Evolutionary conservation across 2,113 vertebrate genomes (phyloP), one percentile per base, ranked within the genome.

Genomic region (Labeo rohita): DNA sequence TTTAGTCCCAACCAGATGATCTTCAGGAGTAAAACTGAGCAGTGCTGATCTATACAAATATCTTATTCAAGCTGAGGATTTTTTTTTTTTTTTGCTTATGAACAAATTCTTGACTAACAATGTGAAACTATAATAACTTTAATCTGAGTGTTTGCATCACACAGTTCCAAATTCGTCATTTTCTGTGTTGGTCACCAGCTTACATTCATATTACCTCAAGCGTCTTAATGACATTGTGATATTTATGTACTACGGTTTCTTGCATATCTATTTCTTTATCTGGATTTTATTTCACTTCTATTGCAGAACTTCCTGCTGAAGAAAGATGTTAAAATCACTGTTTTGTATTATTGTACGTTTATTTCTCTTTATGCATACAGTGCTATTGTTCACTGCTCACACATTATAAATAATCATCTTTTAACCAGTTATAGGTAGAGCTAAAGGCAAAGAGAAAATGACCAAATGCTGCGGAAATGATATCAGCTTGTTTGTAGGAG

Each of bases 191-290:
- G 49, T 15, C 2, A 74, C 54, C 21, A 21, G 34, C 77, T 78
- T 83, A 74, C 39, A 34, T 23, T 47, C 43, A n/a, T 65, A 23
- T 70, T 74, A 83, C 47, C 79, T 75, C 66, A 75, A 49, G 61
- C 23, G 8, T 66, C 61, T 34, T 66, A 47, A 81, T 65, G n/a
- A 50, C 78, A 80, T 4, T 65, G 59, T 8, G 8, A n/a, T 13
- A 28, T 23, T 10, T 10, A n/a, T 43, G 50, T 79, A 79, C 9
- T 59, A 43, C 10, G 0, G 1, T 36, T 76, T 50, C 28, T 21
- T 79, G 43, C 76, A 18, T n/a, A 47, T 80, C 56, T 13, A 65
- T 80, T 80, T 59, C 10, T 79, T 61, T 9, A 61, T 23, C 16
- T 16, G 13, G 11, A 23, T 80, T 63, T 80, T 5, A 74, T 74